A percentile compares a stretch with the other conserved stretches of the same genome.
Evolutionary conservation across 2,113 vertebrate genomes (phyloP).

Genomic region (Oceanodroma tethys): DNA sequence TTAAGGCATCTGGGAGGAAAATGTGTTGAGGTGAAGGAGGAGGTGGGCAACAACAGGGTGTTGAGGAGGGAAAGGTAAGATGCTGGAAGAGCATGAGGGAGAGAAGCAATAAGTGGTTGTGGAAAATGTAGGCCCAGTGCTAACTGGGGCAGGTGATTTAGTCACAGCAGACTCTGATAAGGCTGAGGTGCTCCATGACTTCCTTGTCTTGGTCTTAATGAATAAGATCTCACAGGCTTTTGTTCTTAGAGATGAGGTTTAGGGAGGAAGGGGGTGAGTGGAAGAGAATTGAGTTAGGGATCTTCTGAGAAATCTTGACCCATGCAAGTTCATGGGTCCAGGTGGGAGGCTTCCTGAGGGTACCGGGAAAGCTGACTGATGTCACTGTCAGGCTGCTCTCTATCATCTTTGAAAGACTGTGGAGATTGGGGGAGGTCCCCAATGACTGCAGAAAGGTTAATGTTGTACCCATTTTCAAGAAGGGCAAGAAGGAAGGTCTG

Average conservation of each 20-base stretch:
- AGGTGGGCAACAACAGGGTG: neutral
- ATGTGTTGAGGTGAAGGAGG: neutral
- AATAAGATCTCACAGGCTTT: neutral
- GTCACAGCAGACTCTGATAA: neutral
- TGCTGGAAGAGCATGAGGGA: neutral
- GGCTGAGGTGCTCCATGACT: neutral
- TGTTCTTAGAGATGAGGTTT: neutral
- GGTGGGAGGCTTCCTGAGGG: neutral
- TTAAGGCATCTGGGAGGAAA: neutral
- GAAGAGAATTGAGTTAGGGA: neutral
- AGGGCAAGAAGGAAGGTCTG: neutral
- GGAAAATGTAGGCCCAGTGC: neutral
- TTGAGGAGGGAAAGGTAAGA: neutral
- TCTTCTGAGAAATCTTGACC: neutral
- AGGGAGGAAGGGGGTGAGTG: neutral
- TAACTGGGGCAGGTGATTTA: neutral
- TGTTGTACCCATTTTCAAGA: neutral
- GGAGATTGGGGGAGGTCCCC: neutral
- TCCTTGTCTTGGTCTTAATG: neutral
- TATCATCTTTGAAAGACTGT: neutral
- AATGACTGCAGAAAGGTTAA: neutral
- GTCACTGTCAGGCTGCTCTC: neutral
- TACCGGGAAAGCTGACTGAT: neutral
- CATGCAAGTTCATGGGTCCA: neutral
- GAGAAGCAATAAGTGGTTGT: neutral